phyloP scores from a whole-genome alignment of 2,888 invertebrate species.

The Machimus rusticus region DNA sequence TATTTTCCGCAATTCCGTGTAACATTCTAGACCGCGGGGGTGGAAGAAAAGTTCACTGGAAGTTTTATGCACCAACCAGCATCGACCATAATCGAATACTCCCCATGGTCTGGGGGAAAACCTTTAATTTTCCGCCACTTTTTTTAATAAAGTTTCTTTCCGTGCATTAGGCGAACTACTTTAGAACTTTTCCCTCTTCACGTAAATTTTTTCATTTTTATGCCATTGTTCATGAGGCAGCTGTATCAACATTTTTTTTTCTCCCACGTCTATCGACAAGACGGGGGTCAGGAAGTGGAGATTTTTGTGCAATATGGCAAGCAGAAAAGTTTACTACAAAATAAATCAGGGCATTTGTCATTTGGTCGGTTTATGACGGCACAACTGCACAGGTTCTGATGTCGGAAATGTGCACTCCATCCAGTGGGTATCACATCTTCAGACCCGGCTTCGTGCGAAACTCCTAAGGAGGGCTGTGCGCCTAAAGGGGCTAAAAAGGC shows the following conservation, averaged over 20 bases:
- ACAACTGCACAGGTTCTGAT: conserved; percentile 18
- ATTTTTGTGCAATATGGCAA: conserved; percentile 12
- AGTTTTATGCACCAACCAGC: not conserved
- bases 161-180: conserved; percentile 14
- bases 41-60: not conserved
- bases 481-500: not conserved
- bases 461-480: not conserved
- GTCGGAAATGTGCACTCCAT: not conserved
- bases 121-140: conserved; percentile 32
- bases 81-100: not conserved
- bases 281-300: not conserved
- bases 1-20: not conserved
- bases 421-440: not conserved
- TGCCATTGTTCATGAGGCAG: not conserved
- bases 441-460: not conserved
- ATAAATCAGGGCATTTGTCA: conserved; percentile 32
- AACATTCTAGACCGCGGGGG: not conserved
- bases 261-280: not conserved
- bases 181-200: conserved; percentile 1
- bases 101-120: not conserved
- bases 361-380: conserved; percentile 9
- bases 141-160: conserved; percentile 10
- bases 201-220: not conserved
- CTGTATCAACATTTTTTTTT: conserved; percentile 21
- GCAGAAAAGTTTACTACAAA: conserved; percentile 26